These are phyloP conservation scores for Aythya baeri DNA, from an alignment of 2,113 vertebrate species.

Conservation along the genomic window DNA sequence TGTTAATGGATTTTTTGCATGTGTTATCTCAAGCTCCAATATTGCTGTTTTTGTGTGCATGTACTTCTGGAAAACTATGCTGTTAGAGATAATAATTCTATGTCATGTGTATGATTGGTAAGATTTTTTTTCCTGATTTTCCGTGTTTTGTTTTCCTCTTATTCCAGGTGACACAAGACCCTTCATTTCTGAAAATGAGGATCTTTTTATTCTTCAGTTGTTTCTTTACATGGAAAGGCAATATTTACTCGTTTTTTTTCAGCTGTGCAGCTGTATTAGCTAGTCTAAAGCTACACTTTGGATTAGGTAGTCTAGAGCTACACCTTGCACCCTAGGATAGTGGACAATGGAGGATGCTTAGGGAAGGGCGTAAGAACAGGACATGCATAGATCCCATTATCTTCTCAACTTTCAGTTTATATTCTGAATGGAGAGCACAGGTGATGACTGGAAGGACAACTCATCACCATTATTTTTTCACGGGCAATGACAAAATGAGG, in stretches of 20 bases:
- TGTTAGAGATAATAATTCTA: neutral
- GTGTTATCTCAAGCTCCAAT: conserved; percentile 12
- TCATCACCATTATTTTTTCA: neutral
- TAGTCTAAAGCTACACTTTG: neutral
- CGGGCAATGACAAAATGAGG: neutral
- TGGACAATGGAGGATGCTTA: neutral
- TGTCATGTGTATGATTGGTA: fast-evolving
- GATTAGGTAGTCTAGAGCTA: neutral
- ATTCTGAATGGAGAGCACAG: neutral
- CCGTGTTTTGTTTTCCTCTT: neutral
- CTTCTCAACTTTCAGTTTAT: neutral
- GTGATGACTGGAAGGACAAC: neutral
- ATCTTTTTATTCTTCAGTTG: neutral
- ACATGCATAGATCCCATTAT: neutral
- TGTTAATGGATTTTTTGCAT: conserved; percentile 14
- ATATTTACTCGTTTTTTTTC: neutral
- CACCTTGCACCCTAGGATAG: too few relatives aligned
- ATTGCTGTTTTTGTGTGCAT: neutral
- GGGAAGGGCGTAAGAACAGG: neutral
- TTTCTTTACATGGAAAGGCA: neutral
- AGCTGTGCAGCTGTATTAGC: neutral
- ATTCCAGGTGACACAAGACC: neutral
- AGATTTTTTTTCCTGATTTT: neutral
- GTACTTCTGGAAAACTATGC: neutral
- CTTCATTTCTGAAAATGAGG: neutral